Evolutionary conservation across 2,888 invertebrate genomes (phyloP), one percentile per base, ranked within the genome.

Genomic region (Calliphora vomitoria): DNA sequence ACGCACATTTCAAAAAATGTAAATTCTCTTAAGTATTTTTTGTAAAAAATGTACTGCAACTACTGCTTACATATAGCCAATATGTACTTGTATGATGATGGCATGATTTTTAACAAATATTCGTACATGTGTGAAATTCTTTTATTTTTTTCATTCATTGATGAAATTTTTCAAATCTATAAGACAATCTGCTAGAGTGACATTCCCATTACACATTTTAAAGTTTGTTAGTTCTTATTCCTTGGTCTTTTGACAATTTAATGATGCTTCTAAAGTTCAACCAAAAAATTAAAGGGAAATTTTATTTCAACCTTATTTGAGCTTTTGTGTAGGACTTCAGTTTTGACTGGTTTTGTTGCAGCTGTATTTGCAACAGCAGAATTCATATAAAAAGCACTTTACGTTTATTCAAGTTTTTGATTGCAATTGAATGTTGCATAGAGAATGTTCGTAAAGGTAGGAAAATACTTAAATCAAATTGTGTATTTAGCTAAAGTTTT

Each of bases 171-270:
- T 47, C 41, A 38, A 60, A 20, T 41, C 8, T 72, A 25, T 4
- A 44, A 74, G 8, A 74, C 15, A 60, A 60, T 62, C 31, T 47
- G n/a, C 31, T 44, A 31, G 74, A 62, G n/a, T 75, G 58, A 62
- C 74, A 75, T 31, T 75, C 18, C 60, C 44, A 62, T 60, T 50
- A 62, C 18, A n/a, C 15, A n/a, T 50, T n/a, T 20, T 53, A n/a
- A 8, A 35, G n/a, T 71, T 53, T 35, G 71, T 55, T 18, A 53
- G 18, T 50, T 53, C 18, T 58, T 47, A 10, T 55, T 74, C 13
- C 35, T 15, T 35, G 11, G 31, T 62, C 38, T 41, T 76, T 83
- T 71, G 60, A 60, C 60, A 75, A 75, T 25, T 68, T 82, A 82
- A 69, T 75, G 60, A 68, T 75, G 60, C 66, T 47, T 68, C 25